Base-by-base conservation (phyloP, 2,113 vertebrate species). In the Muntiacus muntjak region DNA sequence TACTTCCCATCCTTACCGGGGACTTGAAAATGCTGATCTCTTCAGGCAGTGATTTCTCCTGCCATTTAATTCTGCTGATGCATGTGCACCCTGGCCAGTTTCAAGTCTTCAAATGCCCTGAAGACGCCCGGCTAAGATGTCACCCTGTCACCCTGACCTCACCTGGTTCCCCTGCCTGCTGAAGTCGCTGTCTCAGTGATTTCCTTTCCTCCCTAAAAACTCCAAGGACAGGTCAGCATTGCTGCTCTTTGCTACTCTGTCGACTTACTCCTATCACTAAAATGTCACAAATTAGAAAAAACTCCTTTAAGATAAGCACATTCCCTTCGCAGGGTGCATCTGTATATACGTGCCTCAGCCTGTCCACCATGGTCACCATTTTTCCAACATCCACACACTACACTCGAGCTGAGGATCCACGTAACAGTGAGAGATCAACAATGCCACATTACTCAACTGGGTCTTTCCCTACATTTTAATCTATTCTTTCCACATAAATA, bases 401-500 rank as follows among this genome's bases (percentile, higher is more conserved):
- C 8, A 28, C 13, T 15, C 3, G 7, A 91, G 17, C 36, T 60
- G 36, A 36, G 2, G 1, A 15, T 11, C 67, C 47, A 25, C 6
- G 1, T 13, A 28, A 28, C 26, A 55, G 21, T n/a, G 47, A 64
- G 91, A 58, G 52, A 12, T 28, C 36, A 30, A 13, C 28, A 19
- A 33, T 16, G 57, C 83, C 21, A 60, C 26, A 43, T 4, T 13
- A 55, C 1, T 36, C 19, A 67, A n/a, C 36, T 76, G 15, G 40
- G 28, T 57, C 23, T 52, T 91, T 91, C 82, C n/a, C 45, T 82
- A 33, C 36, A 30, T 55, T 90, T 91, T 36, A 60, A 45, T 19
- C 47, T 89, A 30, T 30, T 40, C 36, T 57, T 12, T n/a, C 84
- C 57, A 85, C 25, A 23, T 45, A 96, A 81, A 88, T 74, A 64